Evolutionary conservation across 2,888 invertebrate species (phyloP).

Genomic region (Apeira syringaria): DNA sequence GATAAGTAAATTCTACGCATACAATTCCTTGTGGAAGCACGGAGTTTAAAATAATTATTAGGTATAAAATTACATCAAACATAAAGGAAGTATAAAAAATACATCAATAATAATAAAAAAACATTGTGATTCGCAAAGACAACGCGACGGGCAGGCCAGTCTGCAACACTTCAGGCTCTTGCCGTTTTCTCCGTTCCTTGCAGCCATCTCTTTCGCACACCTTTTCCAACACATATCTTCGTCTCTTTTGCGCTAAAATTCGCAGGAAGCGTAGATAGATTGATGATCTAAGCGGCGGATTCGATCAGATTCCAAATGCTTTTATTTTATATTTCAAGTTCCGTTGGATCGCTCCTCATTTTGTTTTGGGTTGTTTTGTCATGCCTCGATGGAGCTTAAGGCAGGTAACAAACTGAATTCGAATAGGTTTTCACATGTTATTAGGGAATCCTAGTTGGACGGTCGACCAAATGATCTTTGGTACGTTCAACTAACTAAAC

Average conservation of each 20-base stretch:
- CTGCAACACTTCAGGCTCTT: constrained; percentile 44
- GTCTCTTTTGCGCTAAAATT: constrained; percentile 49
- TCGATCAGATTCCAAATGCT: constrained; percentile 12
- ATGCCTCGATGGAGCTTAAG: not conserved
- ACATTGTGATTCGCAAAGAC: too few relatives aligned
- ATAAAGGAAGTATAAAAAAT: too few relatives aligned
- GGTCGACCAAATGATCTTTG: too few relatives aligned
- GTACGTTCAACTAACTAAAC: too few relatives aligned
- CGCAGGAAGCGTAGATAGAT: constrained; percentile 69
- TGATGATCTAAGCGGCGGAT: constrained; percentile 65
- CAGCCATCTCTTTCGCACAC: constrained; percentile 35
- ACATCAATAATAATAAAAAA: too few relatives aligned
- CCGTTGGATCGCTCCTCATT: constrained; percentile 7
- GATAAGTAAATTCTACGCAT: too few relatives aligned
- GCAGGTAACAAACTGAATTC: not conserved
- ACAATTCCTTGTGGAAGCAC: too few relatives aligned
- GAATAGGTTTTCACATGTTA: too few relatives aligned
- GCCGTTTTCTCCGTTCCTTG: constrained; percentile 34
- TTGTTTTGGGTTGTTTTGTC: constrained; percentile 2
- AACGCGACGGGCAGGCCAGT: constrained; percentile 29
- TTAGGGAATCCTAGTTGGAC: too few relatives aligned
- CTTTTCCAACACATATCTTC: constrained; percentile 32
- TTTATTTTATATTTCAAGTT: constrained; percentile 14
- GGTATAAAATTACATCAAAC: too few relatives aligned
- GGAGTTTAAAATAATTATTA: too few relatives aligned